Base-by-base conservation (phyloP, 2,113 vertebrate genomes). In the Apistogramma diplotaenia region DNA sequence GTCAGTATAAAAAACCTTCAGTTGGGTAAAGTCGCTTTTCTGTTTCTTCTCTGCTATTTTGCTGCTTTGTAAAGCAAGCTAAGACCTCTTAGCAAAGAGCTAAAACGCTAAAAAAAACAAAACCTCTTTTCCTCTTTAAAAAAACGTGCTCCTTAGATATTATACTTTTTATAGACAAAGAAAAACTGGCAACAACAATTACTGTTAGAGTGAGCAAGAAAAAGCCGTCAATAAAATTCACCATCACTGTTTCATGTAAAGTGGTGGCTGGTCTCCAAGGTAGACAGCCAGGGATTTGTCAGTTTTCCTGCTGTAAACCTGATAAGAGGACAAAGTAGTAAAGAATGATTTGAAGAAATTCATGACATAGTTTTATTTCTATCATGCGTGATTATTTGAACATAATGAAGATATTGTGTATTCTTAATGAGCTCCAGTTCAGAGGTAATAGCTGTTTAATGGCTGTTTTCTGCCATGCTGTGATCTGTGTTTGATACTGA, bases 381-480 rank as follows among this genome's bases (percentile, higher is more conserved):
- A 5, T 73, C 61, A 74, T 77, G 31, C 25, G 29, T 23, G 74
- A 4, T 18, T 74, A 46, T 80, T 78, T 79, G 60, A 81, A 82
- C 74, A 56, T 81, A 61, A 89, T 84, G 51, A 85, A 86, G 82
- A 83, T 51, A 18, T 59, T 60, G 57, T 49, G 70, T 27, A 49
- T 85, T 85, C 43, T 19, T 82, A 84, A 78, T 37, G 49, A 78
- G 62, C 59, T 57, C 59, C 54, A 62, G 72, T 84, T 76, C 72
- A 23, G 58, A 89, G 74, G 76, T 89, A 88, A 90, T 86, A 49
- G 82, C 85, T 89, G 76, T 85, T 85, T 86, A 88, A 93, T 88
- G 76, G 71, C 25, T 91, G 76, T 87, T 85, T 84, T 84, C 78
- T 84, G 67, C 82, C 67, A 23, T 15, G 85, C 86, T 84, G 79